These are phyloP conservation scores for Phocoena sinus DNA, from an alignment of 2,113 vertebrate genomes.

Conservation along the genomic window DNA sequence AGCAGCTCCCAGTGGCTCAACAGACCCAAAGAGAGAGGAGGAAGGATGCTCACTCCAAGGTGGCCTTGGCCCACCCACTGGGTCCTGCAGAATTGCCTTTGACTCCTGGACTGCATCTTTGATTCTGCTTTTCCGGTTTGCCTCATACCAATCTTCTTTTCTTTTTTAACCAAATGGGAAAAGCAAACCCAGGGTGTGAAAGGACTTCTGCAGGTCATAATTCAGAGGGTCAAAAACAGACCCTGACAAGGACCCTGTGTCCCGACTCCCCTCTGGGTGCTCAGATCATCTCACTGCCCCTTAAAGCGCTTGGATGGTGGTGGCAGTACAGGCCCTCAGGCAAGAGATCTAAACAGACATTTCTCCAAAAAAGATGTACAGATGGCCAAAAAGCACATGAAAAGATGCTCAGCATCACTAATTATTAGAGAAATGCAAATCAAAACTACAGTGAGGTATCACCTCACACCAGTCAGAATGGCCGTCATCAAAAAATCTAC, in stretches of 20 bases:
- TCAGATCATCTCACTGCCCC: background rate
- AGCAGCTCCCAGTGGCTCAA: background rate
- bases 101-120: background rate
- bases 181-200: background rate
- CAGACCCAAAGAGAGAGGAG: background rate
- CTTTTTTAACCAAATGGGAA: background rate
- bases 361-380: too few species aligned
- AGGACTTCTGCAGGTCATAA: background rate
- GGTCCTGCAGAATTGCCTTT: too few species aligned
- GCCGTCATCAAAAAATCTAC: too few species aligned
- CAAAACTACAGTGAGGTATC: too few species aligned
- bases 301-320: fast-evolving
- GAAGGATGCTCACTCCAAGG: fast-evolving
- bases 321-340: fast-evolving
- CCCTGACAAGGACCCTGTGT: background rate
- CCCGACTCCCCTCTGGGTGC: background rate
- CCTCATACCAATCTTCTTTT: background rate
- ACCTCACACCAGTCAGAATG: too few species aligned
- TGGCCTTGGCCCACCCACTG: background rate
- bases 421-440: too few species aligned
- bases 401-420: too few species aligned
- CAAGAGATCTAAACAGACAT: background rate
- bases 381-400: too few species aligned
- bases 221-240: background rate
- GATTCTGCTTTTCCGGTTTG: background rate